Evolutionary conservation across 2,113 vertebrate species (phyloP), one percentile per base, ranked within the genome.

Genomic region (Leptodactylus fuscus): DNA sequence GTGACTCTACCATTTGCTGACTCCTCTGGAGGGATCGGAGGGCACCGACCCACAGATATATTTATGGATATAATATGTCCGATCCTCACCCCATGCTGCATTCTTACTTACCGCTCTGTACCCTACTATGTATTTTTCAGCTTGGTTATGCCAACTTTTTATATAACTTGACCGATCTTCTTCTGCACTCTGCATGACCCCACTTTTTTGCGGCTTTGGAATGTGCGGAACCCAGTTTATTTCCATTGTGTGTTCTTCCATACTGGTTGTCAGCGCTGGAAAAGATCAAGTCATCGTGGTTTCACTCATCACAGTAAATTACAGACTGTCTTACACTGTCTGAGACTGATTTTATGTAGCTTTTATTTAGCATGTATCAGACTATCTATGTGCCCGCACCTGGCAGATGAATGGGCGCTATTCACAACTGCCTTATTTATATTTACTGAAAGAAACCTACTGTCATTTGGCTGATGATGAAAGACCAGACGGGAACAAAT

Each of bases 241-340:
- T 85, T 85, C 65, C 62, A 55, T 58, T 10, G 27, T 36, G 29
- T 36, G 24, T 51, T 44, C 44, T 77, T 74, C 74, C 58, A 18
- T 69, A 60, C 41, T 27, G 70, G 44, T 65, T 85, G 73, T 85
- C 51, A 48, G 34, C n/a, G 22, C 36, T 22, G 60, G 74, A 55
- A 79, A 65, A 53, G 62, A 85, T 79, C 58, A 85, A 53, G 60
- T 29, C 60, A 67, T 67, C 36, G 75, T 38, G 83, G 83, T 85
- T 70, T 69, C 48, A 46, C 83, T 85, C 75, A 79, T 79, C 83
- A 85, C 46, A 70, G 46, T 70, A 85, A 85, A 85, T 85, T 78
- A 85, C 75, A 85, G 83, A 79, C 27, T 22, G 46, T 27, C 32
- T 70, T 46, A 41, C 44, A 29, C 58, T 51, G 74, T 67, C 74